These are phyloP conservation scores for Porites evermanni DNA, from an alignment of 92 coral and sea anemone species.

Conservation along the genomic window DNA sequence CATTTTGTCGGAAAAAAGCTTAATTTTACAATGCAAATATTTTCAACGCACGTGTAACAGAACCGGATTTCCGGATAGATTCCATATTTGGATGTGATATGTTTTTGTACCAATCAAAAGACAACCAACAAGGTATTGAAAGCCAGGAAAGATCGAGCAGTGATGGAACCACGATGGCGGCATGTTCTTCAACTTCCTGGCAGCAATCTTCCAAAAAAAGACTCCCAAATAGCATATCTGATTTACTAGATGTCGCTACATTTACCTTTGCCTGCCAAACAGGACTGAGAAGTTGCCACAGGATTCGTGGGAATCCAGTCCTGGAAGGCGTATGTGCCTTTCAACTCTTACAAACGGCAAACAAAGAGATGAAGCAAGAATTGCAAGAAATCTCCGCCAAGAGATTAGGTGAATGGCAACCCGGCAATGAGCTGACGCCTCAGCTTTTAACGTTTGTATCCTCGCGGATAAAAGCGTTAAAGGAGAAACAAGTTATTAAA, in stretches of 20 bases:
- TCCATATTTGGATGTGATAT: neutral
- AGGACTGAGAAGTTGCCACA: constrained; percentile 12
- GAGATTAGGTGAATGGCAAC: constrained; percentile 41
- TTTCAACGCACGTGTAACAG: constrained; percentile 6
- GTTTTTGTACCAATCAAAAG: constrained; percentile 16
- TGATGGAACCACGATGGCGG: no score
- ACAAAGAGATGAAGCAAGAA: neutral
- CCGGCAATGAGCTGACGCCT: constrained; percentile 15
- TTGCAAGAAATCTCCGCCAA: constrained; percentile 7
- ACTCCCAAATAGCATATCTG: neutral
- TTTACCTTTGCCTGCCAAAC: constrained; percentile 23
- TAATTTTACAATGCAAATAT: neutral
- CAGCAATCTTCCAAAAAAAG: neutral
- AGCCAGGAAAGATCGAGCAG: no score
- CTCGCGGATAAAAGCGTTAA: constrained; percentile 29
- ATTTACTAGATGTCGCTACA: constrained; percentile 45
- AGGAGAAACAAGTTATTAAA: neutral
- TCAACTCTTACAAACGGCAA: constrained; percentile 10
- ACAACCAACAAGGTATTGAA: neutral
- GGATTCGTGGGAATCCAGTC: constrained; percentile 34
- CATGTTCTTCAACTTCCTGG: no score
- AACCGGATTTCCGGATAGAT: neutral
- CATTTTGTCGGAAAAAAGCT: constrained; percentile 10
- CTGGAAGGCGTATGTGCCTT: constrained; percentile 45
- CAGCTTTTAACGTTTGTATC: constrained; percentile 32